Conservation (phyloP, 2,113 vertebrate species). For the Spea bombifrons region DNA sequence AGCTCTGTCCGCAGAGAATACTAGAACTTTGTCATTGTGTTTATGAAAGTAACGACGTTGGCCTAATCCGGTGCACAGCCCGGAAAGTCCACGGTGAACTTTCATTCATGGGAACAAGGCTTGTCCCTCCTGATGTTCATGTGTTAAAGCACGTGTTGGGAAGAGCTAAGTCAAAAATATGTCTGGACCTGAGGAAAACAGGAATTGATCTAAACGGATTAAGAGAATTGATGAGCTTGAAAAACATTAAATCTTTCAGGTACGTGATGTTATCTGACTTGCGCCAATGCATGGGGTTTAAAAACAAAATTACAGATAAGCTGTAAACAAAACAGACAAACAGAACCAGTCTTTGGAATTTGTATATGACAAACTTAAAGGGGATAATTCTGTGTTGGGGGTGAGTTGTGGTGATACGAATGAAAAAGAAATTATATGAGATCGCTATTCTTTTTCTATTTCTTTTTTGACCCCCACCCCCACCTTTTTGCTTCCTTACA, state of each 20-base stretch:
- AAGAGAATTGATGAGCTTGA: conserved; percentile 67
- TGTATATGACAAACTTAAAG: no score
- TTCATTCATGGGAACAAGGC: conserved; percentile 71
- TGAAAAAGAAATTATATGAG: no score
- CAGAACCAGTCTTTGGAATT: not conserved
- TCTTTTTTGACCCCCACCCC: no score
- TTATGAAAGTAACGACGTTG: conserved; percentile 65
- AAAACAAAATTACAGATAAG: no score
- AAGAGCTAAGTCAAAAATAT: conserved; percentile 62
- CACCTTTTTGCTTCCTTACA: conserved; percentile 50
- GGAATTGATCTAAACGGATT: conserved; percentile 74
- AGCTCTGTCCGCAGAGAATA: conserved; percentile 67
- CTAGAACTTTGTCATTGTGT: conserved; percentile 79
- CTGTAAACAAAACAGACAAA: no score
- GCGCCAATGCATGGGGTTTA: no score
- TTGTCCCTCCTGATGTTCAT: conserved; percentile 71
- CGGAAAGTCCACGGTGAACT: conserved; percentile 67
- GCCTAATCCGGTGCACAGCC: conserved; percentile 64
- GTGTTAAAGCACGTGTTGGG: conserved; percentile 68
- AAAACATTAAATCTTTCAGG: conserved; percentile 77
- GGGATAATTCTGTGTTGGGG: not conserved
- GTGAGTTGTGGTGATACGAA: not conserved
- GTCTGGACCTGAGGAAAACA: conserved; percentile 76
- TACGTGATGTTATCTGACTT: no score
- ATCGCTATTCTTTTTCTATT: no score